phyloP scores from a whole-genome alignment of 2,888 invertebrate species.

The Pachymerium ferrugineum region DNA sequence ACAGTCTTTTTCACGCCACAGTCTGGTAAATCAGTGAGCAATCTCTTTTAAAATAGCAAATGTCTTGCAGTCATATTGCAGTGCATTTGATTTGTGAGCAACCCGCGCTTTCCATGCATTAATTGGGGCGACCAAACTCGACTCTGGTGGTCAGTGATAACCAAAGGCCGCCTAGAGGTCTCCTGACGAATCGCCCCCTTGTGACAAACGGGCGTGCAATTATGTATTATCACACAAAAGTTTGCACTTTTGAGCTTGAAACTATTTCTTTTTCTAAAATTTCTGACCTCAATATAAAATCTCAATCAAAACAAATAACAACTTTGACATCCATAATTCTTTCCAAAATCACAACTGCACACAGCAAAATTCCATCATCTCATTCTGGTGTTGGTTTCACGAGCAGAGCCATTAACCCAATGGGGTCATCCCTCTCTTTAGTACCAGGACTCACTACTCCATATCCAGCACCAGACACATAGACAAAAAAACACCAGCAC shows the following conservation, averaged over 20 bases:
- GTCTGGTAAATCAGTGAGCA: background rate
- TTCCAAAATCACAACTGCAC: background rate
- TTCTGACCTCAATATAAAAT: no score
- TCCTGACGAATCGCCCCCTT: background rate
- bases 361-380: background rate
- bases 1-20: background rate
- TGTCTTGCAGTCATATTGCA: background rate
- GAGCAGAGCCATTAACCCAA: conserved; percentile 15
- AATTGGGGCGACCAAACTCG: conserved; percentile 5
- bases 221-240: background rate
- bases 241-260: background rate
- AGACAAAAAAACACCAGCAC: background rate
- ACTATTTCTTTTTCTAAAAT: no score
- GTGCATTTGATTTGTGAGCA: background rate
- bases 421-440: conserved; percentile 11
- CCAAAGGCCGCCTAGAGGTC: background rate
- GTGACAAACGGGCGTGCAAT: conserved; percentile 9
- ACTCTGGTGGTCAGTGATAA: conserved; percentile 19
- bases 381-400: conserved; percentile 27
- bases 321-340: no score
- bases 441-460: background rate
- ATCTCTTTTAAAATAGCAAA: background rate
- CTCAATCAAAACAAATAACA: no score
- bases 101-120: background rate
- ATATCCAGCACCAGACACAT: background rate